Percentiles rank a stretch among this genome's conserved stretches.
These are phyloP conservation scores for Drosophila eohydei DNA, from an alignment of 2,888 invertebrate species.

Conservation along the genomic window DNA sequence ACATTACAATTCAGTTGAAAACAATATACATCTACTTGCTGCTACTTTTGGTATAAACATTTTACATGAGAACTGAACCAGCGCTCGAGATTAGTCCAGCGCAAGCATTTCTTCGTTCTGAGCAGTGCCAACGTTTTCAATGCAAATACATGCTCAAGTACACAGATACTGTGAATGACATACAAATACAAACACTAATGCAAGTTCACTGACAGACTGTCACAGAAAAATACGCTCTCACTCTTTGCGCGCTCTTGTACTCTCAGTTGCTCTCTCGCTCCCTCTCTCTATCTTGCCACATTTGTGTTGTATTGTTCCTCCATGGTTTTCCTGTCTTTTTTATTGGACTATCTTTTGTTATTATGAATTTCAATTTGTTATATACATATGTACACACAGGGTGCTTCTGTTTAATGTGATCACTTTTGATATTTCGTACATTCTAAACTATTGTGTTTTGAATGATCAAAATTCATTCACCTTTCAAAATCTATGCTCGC, in stretches of 20 bases:
- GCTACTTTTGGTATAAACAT: slow-evolving; percentile 67
- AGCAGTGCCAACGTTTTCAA: slow-evolving; percentile 58
- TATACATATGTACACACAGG: slow-evolving; percentile 25
- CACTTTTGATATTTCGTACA: slow-evolving; percentile 18
- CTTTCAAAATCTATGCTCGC: slow-evolving; percentile 48
- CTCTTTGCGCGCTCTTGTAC: slow-evolving; percentile 32
- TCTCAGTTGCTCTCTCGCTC: slow-evolving; percentile 19
- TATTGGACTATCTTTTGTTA: slow-evolving; percentile 47
- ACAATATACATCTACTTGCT: slow-evolving; percentile 5
- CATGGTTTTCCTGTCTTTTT: slow-evolving; percentile 57
- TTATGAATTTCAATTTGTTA: slow-evolving; percentile 55
- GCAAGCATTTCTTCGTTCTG: slow-evolving; percentile 61
- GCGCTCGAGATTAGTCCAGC: slow-evolving; percentile 22
- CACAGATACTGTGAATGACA: slow-evolving; percentile 27
- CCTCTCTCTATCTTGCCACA: slow-evolving; percentile 13
- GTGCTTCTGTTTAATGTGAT: slow-evolving; percentile 36
- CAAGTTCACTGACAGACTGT: slow-evolving; percentile 46
- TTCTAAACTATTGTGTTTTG: slow-evolving; percentile 59
- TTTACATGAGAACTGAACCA: slow-evolving; percentile 52
- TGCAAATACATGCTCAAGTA: slow-evolving; percentile 47
- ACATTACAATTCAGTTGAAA: slow-evolving; percentile 29
- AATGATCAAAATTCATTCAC: slow-evolving; percentile 66
- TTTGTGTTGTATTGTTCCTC: slow-evolving; percentile 63
- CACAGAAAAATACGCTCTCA: slow-evolving; percentile 20
- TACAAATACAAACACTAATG: slow-evolving; percentile 27